These are phyloP conservation scores for Drosophila santomea DNA, from an alignment of 1,140 invertebrate genomes.

Conservation along the genomic window DNA sequence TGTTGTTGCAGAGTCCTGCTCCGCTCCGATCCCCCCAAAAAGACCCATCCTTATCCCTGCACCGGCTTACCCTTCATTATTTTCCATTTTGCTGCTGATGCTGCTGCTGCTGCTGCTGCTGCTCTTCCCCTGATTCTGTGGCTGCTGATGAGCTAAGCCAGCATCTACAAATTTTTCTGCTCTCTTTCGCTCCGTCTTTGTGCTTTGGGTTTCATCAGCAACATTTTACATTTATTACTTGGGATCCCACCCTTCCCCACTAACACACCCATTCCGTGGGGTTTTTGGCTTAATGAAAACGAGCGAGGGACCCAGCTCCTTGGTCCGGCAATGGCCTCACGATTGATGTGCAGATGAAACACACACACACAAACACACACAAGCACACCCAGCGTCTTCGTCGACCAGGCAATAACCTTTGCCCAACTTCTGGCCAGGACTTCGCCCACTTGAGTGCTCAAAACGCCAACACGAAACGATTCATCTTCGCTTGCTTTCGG, in stretches of 20 bases:
- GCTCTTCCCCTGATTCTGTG: constrained; percentile 20
- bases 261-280: constrained; percentile 17
- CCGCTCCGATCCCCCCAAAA: constrained; percentile 16
- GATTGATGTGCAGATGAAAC: constrained; percentile 73
- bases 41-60: not conserved
- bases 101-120: constrained; percentile 8
- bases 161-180: constrained; percentile 73
- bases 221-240: constrained; percentile 80
- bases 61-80: constrained; percentile 68
- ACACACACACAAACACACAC: not conserved
- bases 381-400: constrained; percentile 3
- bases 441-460: constrained; percentile 73
- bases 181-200: constrained; percentile 60
- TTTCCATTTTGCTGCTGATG: constrained; percentile 39
- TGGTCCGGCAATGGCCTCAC: constrained; percentile 57
- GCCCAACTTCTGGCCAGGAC: constrained; percentile 43
- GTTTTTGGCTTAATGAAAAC: constrained; percentile 68
- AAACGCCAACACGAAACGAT: constrained; percentile 81
- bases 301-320: constrained; percentile 38
- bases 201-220: constrained; percentile 70
- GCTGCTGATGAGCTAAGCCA: constrained; percentile 62
- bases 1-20: constrained; percentile 37
- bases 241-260: constrained; percentile 32
- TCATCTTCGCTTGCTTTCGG: constrained; percentile 75
- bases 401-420: constrained; percentile 49